These are phyloP conservation scores for Trichopoda pennipes DNA, from an alignment of 2,888 invertebrate species.

Conservation along the genomic window DNA sequence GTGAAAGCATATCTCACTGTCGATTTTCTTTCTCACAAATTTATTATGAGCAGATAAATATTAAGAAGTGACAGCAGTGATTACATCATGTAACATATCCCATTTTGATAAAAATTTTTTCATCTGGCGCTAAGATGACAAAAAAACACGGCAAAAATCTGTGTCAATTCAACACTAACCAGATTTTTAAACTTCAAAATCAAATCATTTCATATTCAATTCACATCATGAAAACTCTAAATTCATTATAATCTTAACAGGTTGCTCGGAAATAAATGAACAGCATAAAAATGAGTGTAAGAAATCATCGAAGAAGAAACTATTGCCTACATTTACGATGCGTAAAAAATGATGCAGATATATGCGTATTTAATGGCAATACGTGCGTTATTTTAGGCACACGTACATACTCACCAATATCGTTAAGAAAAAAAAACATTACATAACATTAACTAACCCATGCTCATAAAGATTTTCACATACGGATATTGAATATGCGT, in stretches of 20 bases:
- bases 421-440: conserved; percentile 17
- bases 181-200: background rate
- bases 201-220: conserved; percentile 37
- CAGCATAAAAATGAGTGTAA: background rate
- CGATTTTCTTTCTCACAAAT: no score
- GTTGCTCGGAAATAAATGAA: conserved; percentile 23
- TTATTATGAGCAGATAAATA: no score
- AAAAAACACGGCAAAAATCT: no score
- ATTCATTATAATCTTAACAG: conserved; percentile 54
- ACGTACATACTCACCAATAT: conserved; percentile 11
- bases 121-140: no score
- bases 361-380: conserved; percentile 69
- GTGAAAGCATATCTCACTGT: no score
- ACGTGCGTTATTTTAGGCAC: conserved; percentile 66
- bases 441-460: conserved; percentile 33
- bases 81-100: no score
- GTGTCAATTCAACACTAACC: background rate
- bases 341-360: conserved; percentile 31
- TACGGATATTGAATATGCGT: conserved; percentile 9
- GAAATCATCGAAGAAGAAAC: conserved; percentile 8
- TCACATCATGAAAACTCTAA: conserved; percentile 44
- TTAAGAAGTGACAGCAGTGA: no score
- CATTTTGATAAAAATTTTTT: no score
- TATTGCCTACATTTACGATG: conserved; percentile 39
- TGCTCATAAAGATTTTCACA: conserved; percentile 54